Evolutionary conservation across 2,113 vertebrate species (phyloP), one percentile per base, ranked within the genome.

Genomic region (Hippocampus mohnikei): DNA sequence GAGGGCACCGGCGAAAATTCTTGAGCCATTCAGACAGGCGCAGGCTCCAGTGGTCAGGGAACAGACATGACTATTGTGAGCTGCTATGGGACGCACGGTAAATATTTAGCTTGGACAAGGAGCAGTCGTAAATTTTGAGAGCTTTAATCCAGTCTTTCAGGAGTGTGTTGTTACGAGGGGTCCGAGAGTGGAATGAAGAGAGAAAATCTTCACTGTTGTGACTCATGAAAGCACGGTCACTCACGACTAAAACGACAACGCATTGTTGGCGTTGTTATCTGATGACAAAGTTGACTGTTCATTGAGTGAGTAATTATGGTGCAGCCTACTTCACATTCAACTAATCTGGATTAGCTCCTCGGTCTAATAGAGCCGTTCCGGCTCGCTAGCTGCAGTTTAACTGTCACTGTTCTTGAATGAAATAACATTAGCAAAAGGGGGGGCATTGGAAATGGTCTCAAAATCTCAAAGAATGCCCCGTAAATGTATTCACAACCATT

Each of bases 71-170:
- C 84, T 91, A 84, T 88, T 88, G 86, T 88, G 84, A 90, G 88
- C 89, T 90, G 87, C 86, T 82, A 80, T 71, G 82, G 85, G 83
- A 90, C 67, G 67, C 83, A 80, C 80, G 87, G 80, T 91, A 92
- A 93, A 93, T 91, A 92, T 91, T 93, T 91, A 91, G 89, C 67
- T 87, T 88, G 80, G 82, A 80, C 76, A 88, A 90, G 77, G 84
- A 90, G 81, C 80, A 75, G 83, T 82, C 88, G 89, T 92, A 91
- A 86, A 92, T 91, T 83, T 78, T 72, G 67, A 85, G 61, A 76
- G 82, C 77, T 87, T 87, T 74, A 75, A 77, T 67, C 69, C 76
- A 84, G 84, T 86, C 80, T 72, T 50, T 71, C 18, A 7, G 41
- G 46, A 67, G 66, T 50, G 66, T 71, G 72, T 77, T 71, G 79